Base-by-base conservation (phyloP, 2,888 invertebrate genomes). In the Scaptomyza parva region DNA sequence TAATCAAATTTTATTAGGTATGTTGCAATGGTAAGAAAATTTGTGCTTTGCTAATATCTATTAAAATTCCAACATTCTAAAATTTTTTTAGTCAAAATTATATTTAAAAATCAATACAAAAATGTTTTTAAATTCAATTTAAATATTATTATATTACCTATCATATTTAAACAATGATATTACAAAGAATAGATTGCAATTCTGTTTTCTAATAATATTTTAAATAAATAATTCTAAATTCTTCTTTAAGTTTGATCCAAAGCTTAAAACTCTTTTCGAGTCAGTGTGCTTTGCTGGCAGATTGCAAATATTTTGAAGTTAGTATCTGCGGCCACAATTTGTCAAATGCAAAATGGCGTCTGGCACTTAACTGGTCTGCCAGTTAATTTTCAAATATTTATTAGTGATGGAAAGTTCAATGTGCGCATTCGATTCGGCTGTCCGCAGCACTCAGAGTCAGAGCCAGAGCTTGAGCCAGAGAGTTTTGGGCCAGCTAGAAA, bases 401-500 rank as follows among this genome's bases (percentile, higher is more conserved):
- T 76, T 71, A 58, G 71, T 40, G 55, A 50, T 53, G 48, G 59
- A 79, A 83, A 86, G 79, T 79, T 79, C 79, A 79, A 79, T 79
- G 79, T 86, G 86, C 79, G 84, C 84, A 86, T 78, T 53, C n/a
- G 39, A 39, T 37, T 17, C 37, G 48, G 33, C 37, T 43, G 14
- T n/a, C n/a, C n/a, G 28, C 43, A 18, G n/a, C n/a, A n/a, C n/a
- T n/a, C n/a, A n/a, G n/a, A n/a, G n/a, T n/a, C n/a, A n/a, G n/a
- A 26, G 22, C 22, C 4, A 37, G 24, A 54, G 35, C 52, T 9
- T 35, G 35, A 18, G 62, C 33, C 50, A 35, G 50, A 68, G 78
- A 68, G 78, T 77, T 72, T 78, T 84, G 85, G 79, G 75, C 72
- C 84, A 83, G 47, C 86, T 79, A 83, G 79, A 79, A 79, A 79